Conservation (phyloP, 1,140 invertebrate genomes). For the Bombus pascuorum region DNA sequence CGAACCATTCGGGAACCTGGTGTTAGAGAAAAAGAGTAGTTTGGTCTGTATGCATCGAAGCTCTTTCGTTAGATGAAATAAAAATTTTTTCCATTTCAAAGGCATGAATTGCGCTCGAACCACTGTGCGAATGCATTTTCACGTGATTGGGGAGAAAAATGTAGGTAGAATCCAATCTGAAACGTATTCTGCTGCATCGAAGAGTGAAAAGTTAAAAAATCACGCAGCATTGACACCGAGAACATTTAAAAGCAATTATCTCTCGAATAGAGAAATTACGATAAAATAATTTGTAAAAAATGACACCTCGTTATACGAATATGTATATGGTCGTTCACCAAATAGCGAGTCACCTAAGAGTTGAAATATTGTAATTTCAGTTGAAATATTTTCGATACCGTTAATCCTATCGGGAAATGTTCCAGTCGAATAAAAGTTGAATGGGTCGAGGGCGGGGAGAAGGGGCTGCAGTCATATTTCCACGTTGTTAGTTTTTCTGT, state of each 20-base stretch:
- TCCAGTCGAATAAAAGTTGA: no score
- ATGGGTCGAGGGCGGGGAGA: no score
- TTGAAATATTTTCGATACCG: no score
- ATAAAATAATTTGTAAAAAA: not conserved
- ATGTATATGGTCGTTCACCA: not conserved
- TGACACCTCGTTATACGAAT: not conserved
- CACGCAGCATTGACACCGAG: not conserved
- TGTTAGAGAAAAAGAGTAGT: not conserved
- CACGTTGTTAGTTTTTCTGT: no score
- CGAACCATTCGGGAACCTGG: not conserved
- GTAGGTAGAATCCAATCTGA: not conserved
- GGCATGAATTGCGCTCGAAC: conserved; percentile 6
- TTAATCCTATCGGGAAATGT: no score
- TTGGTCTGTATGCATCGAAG: not conserved
- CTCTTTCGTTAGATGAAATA: conserved; percentile 15
- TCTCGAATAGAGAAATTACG: not conserved
- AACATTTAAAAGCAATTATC: not conserved
- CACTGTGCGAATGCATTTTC: not conserved
- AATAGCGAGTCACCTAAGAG: no score
- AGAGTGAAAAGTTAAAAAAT: not conserved
- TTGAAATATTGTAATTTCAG: no score
- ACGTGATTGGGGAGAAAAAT: conserved; percentile 14
- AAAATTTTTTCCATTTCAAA: conserved; percentile 10
- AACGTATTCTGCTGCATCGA: not conserved
- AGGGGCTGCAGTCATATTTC: no score